Conservation (phyloP, 64 coral and sea anemone genomes). For the Montipora cactus region DNA sequence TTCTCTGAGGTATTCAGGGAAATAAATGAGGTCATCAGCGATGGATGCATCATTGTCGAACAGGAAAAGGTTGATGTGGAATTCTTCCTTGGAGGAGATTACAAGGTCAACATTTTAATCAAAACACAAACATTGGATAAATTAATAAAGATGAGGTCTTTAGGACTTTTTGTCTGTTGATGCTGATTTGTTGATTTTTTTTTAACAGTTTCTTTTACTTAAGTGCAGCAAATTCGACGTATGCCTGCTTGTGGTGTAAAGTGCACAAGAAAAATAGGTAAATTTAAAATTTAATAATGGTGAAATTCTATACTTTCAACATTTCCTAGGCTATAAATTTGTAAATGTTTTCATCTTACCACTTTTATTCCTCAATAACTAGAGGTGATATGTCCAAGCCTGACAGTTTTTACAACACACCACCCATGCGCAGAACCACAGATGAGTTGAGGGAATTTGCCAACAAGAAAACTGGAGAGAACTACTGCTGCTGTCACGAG, state of each 20-base stretch:
- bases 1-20: conserved; percentile 50
- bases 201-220: conserved; percentile 59
- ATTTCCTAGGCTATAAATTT: too few relatives aligned
- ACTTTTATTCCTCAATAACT: conserved; percentile 12
- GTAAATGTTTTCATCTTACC: neutral
- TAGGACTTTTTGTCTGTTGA: neutral
- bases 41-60: conserved; percentile 30
- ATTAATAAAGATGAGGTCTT: neutral
- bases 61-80: conserved; percentile 43
- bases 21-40: conserved; percentile 43
- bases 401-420: conserved; percentile 11
- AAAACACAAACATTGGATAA: conserved; percentile 1
- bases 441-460: conserved; percentile 56
- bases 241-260: conserved; percentile 68
- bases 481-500: conserved; percentile 56
- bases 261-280: conserved; percentile 67
- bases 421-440: neutral
- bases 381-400: conserved; percentile 80
- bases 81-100: conserved; percentile 73
- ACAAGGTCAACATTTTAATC: conserved; percentile 24
- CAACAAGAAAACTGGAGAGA: conserved; percentile 41
- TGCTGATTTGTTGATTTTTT: conserved; percentile 9
- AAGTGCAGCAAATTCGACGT: conserved; percentile 63
- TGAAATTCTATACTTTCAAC: too few relatives aligned
- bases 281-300: too few relatives aligned